Percentiles rank a stretch among this genome's conserved stretches.
phyloP scores from a whole-genome alignment of 1,140 invertebrate species.

The Drosophila ficusphila region DNA sequence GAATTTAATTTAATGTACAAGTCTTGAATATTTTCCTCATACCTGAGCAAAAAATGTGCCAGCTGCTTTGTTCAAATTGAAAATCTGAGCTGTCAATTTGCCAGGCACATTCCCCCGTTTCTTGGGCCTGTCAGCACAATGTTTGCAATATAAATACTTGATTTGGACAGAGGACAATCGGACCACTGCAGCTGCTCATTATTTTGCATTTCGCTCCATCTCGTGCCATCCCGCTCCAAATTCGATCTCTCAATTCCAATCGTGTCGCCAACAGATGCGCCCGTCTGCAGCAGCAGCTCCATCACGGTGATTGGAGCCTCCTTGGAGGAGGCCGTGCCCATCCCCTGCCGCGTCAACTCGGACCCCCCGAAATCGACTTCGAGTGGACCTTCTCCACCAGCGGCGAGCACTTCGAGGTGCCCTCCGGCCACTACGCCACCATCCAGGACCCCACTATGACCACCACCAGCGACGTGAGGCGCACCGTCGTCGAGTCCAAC shows the following conservation, averaged over 20 bases:
- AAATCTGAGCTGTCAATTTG: conserved; percentile 77
- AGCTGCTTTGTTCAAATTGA: conserved; percentile 71
- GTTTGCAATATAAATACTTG: conserved; percentile 68
- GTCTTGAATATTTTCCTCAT: not conserved
- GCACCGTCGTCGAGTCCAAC: conserved; percentile 82
- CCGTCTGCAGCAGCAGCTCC: conserved; percentile 89
- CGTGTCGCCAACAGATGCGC: conserved; percentile 88
- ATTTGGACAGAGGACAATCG: conserved; percentile 27
- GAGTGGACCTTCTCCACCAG: conserved; percentile 96
- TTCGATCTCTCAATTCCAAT: conserved; percentile 31
- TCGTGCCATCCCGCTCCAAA: conserved; percentile 3
- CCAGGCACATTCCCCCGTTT: not conserved
- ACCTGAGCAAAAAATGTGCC: conserved; percentile 28
- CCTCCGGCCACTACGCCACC: conserved; percentile 86
- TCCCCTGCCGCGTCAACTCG: conserved; percentile 93
- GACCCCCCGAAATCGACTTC: conserved; percentile 93
- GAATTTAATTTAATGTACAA: not conserved
- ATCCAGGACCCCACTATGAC: conserved; percentile 82
- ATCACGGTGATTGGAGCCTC: conserved; percentile 92
- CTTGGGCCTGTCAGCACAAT: conserved; percentile 61
- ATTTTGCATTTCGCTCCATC: conserved; percentile 62
- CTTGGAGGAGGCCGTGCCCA: conserved; percentile 91
- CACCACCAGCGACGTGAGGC: conserved; percentile 78
- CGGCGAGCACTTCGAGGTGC: conserved; percentile 92
- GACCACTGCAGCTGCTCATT: conserved; percentile 73